A percentile compares a stretch with the other conserved stretches of the same genome.
These are phyloP conservation scores for Bos javanicus DNA, from an alignment of 2,113 vertebrate species.

Conservation along the genomic window DNA sequence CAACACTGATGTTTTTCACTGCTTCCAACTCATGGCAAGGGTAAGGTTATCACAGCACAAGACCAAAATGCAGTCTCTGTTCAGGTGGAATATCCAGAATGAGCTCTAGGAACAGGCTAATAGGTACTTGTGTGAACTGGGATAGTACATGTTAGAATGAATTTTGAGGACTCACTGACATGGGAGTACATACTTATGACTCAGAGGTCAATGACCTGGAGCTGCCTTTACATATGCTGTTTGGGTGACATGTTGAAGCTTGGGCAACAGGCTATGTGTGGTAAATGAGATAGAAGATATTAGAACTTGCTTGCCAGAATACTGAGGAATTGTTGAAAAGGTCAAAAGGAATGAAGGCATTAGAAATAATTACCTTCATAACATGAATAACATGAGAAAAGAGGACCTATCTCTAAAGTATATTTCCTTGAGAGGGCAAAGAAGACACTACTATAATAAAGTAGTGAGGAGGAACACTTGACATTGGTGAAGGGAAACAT, in stretches of 20 bases:
- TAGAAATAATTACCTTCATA: background rate
- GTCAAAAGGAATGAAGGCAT: background rate
- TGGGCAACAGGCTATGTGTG: background rate
- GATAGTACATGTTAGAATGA: background rate
- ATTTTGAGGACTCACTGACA: background rate
- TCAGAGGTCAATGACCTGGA: background rate
- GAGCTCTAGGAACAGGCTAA: background rate
- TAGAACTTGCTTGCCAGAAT: background rate
- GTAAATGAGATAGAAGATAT: background rate
- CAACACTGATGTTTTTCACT: background rate
- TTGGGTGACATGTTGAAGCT: background rate
- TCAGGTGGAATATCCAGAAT: background rate
- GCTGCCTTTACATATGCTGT: background rate
- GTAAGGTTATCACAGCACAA: background rate
- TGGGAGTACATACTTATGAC: background rate
- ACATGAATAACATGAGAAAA: background rate
- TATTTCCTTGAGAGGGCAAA: background rate
- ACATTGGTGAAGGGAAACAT: background rate
- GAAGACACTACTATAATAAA: background rate
- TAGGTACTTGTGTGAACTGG: background rate
- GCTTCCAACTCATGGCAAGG: background rate
- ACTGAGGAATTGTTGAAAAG: background rate
- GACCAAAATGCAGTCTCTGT: background rate
- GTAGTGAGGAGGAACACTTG: background rate
- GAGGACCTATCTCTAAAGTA: background rate